Evolutionary conservation across 2,797 vertebrate species (phyloP).

Genomic region (Lerista edwardsae): DNA sequence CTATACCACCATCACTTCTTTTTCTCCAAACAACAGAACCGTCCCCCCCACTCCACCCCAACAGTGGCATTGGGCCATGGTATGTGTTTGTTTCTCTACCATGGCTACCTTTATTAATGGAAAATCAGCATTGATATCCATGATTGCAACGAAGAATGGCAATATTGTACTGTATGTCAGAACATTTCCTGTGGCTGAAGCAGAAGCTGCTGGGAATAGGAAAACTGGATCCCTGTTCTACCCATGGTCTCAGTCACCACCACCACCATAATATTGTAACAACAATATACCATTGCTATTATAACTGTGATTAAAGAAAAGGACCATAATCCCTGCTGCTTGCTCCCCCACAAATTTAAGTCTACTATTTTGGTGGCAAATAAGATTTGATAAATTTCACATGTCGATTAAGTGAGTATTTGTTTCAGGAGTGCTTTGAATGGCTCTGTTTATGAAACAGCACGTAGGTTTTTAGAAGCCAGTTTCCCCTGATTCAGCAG

Average conservation of each 20-base stretch:
- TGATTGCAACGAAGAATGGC: neutral
- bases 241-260: neutral
- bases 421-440: slow-evolving; percentile 37
- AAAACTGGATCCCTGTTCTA: neutral
- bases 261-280: no score
- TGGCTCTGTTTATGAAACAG: slow-evolving; percentile 40
- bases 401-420: slow-evolving; percentile 46
- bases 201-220: neutral
- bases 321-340: neutral
- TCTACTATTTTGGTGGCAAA: no score
- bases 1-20: neutral
- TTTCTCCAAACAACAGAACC: no score
- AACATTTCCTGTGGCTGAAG: no score
- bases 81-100: neutral
- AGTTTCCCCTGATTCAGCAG: slow-evolving; percentile 43
- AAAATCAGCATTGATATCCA: neutral
- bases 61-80: neutral
- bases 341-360: neutral
- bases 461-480: slow-evolving; percentile 38
- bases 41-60: no score
- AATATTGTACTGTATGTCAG: no score
- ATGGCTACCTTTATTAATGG: neutral
- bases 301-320: neutral
- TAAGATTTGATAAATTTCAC: neutral
- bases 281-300: slow-evolving; percentile 15